These are phyloP conservation scores for Cistogaster globosa DNA, from an alignment of 2,888 invertebrate genomes.

Conservation along the genomic window DNA sequence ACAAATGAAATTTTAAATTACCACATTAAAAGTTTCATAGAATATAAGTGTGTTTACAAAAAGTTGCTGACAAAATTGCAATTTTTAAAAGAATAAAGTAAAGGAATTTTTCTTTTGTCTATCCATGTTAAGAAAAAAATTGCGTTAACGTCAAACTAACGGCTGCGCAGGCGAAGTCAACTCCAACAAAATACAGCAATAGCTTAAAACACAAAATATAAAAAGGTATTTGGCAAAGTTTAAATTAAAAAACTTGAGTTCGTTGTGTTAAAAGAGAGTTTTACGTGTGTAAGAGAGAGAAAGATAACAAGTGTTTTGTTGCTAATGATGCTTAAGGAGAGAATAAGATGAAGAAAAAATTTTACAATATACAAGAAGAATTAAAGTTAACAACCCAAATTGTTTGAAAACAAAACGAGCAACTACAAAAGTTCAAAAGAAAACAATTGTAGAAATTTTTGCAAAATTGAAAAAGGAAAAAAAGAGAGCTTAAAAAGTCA, in stretches of 20 bases:
- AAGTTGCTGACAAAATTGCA: neutral
- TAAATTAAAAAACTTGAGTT: slow-evolving; percentile 42
- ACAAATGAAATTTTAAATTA: slow-evolving; percentile 4
- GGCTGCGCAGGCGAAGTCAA: slow-evolving; percentile 69
- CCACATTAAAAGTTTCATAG: neutral
- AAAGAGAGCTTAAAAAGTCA: neutral
- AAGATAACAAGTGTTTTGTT: slow-evolving; percentile 60
- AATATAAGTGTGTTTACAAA: neutral
- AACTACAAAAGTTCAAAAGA: slow-evolving; percentile 36
- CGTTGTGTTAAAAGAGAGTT: slow-evolving; percentile 14
- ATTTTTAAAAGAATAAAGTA: neutral
- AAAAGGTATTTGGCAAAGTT: slow-evolving; percentile 64
- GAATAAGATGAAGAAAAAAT: slow-evolving; percentile 60
- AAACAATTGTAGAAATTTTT: slow-evolving; percentile 30
- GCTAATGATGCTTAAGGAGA: slow-evolving; percentile 32
- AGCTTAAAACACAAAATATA: slow-evolving; percentile 9
- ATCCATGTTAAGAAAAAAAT: too few species aligned
- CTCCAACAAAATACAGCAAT: slow-evolving; percentile 36
- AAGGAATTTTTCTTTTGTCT: slow-evolving; percentile 22
- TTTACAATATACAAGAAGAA: slow-evolving; percentile 18
- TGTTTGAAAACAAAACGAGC: slow-evolving; percentile 64
- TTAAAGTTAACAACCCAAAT: slow-evolving; percentile 58
- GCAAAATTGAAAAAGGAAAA: neutral
- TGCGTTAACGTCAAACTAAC: neutral
- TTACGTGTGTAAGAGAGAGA: slow-evolving; percentile 46